Evolutionary conservation across 2,113 vertebrate species (phyloP).

Genomic region (Glaucidium brasilianum): DNA sequence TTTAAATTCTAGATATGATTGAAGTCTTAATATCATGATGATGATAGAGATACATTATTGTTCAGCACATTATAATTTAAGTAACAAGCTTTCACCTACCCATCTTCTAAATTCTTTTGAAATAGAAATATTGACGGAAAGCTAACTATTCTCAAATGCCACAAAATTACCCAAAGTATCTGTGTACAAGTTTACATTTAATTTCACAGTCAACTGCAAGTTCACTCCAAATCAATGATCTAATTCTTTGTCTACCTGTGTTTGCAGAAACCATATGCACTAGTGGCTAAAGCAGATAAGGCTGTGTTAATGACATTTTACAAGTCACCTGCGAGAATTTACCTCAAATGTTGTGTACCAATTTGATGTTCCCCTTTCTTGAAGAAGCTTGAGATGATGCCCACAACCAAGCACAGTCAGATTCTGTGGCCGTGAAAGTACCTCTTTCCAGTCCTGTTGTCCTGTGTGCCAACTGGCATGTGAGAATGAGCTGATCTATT

Average conservation of each 20-base stretch:
- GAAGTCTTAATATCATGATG: background rate
- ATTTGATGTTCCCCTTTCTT: background rate
- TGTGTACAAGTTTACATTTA: background rate
- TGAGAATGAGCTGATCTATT: background rate
- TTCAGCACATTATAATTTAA: background rate
- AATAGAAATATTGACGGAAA: slow-evolving; percentile 14
- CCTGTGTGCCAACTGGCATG: background rate
- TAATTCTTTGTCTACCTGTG: background rate
- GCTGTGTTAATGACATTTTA: background rate
- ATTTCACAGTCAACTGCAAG: background rate
- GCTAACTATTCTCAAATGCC: background rate
- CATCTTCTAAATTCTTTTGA: background rate
- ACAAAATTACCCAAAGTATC: background rate
- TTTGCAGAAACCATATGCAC: background rate
- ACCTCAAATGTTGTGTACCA: background rate
- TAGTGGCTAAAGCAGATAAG: background rate
- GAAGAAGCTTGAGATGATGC: background rate
- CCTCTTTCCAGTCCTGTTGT: background rate
- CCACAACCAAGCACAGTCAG: background rate
- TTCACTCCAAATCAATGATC: background rate
- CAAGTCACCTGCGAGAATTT: background rate
- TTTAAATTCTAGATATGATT: background rate
- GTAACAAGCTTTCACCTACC: background rate
- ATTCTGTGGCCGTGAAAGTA: background rate
- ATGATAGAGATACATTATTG: background rate